Percentiles rank a stretch among this genome's conserved stretches.
phyloP scores from a whole-genome alignment of 2,888 invertebrate genomes.

The Tenthredo notha region DNA sequence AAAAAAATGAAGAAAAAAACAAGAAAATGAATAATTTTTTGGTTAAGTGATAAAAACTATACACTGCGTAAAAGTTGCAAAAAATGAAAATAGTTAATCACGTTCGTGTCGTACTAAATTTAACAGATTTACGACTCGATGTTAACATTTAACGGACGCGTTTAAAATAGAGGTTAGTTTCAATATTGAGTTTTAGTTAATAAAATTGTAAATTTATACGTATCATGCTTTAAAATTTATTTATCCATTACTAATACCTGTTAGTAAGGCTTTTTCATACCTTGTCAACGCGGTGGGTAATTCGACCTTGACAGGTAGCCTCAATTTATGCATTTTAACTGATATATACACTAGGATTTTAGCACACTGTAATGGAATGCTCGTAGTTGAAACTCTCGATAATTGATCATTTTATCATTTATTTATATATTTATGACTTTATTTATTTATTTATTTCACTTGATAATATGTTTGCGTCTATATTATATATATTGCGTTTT shows the following conservation, averaged over 20 bases:
- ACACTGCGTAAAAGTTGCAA: neutral
- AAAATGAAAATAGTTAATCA: neutral
- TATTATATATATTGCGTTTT: neutral
- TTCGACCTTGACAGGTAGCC: constrained; percentile 75
- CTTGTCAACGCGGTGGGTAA: constrained; percentile 75
- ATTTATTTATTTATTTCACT: neutral
- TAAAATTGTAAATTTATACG: neutral
- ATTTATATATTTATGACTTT: neutral
- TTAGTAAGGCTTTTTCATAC: constrained; percentile 71
- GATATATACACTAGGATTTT: neutral
- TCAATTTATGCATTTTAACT: constrained; percentile 72
- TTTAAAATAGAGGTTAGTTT: constrained; percentile 3
- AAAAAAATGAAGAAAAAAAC: neutral
- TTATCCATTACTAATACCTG: constrained; percentile 63
- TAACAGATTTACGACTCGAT: neutral
- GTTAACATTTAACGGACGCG: neutral
- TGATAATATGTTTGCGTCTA: neutral
- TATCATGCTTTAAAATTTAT: constrained; percentile 1
- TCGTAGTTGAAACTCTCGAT: neutral
- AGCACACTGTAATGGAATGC: neutral
- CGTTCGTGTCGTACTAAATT: neutral
- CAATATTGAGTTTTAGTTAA: neutral
- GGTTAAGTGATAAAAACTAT: neutral
- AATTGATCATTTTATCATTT: neutral
- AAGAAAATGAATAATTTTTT: neutral